Percentiles rank a stretch among this genome's conserved stretches.
These are phyloP conservation scores for Mnemiopsis leidyi DNA, from an alignment of 37 sponge, comb jelly and placozoan species.

Conservation along the genomic window DNA sequence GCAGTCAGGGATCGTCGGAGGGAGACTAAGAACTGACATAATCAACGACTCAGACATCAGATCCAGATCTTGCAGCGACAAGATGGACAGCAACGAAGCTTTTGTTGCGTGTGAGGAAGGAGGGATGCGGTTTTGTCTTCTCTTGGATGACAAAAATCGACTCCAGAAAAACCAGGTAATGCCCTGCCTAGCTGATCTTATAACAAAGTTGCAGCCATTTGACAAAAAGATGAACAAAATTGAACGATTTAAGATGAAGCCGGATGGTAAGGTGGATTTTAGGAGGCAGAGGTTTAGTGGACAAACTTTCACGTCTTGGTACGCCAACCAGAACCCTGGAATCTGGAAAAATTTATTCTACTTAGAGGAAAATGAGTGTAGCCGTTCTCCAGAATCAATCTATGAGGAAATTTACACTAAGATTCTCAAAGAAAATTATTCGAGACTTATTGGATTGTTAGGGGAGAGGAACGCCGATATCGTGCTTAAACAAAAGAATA, in stretches of 20 bases:
- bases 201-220: neutral
- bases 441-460: neutral
- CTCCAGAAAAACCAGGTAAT: neutral
- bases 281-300: conserved; percentile 31
- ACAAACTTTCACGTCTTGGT: conserved; percentile 21
- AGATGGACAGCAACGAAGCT: neutral
- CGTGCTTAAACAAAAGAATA: neutral
- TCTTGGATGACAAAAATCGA: neutral
- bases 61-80: neutral
- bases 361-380: neutral
- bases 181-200: conserved; percentile 17
- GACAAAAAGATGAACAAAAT: neutral
- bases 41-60: neutral
- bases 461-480: neutral
- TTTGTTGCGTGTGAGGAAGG: conserved; percentile 60
- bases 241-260: neutral
- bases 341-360: neutral
- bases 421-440: neutral
- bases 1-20: conserved; percentile 14
- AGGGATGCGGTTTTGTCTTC: conserved; percentile 30
- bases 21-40: conserved; percentile 24
- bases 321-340: conserved; percentile 35
- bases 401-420: neutral
- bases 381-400: neutral
- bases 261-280: conserved; percentile 23